These are phyloP conservation scores for Actenoides lindsayi DNA, from an alignment of 2,113 vertebrate species.

Conservation along the genomic window DNA sequence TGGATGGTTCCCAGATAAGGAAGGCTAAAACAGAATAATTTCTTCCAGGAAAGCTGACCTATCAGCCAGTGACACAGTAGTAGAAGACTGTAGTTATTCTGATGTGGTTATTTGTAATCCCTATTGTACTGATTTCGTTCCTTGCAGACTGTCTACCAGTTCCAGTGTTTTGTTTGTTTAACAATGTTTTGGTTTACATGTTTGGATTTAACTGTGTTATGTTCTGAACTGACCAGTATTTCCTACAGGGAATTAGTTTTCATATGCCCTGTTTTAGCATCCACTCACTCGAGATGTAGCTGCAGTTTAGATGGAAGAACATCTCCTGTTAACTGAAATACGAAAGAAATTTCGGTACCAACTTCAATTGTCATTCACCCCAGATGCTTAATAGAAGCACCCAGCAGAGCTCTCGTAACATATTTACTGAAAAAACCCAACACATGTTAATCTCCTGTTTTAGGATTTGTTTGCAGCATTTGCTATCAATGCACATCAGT, in stretches of 20 bases:
- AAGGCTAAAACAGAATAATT: not conserved
- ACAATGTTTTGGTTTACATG: not conserved
- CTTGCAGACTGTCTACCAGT: not conserved
- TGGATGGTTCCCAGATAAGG: not conserved
- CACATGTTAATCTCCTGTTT: slow-evolving; percentile 39
- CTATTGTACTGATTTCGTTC: not conserved
- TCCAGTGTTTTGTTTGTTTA: not conserved
- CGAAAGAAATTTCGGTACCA: not conserved
- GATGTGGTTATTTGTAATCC: not conserved
- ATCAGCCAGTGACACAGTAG: not conserved
- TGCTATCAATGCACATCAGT: not conserved
- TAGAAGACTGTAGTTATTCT: not conserved
- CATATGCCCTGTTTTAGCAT: not conserved
- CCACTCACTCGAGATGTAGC: not conserved
- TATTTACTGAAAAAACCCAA: slow-evolving; percentile 1
- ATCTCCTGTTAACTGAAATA: not conserved
- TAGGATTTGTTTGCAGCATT: slow-evolving; percentile 19
- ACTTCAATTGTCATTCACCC: not conserved
- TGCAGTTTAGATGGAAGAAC: not conserved
- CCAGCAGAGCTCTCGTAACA: not conserved
- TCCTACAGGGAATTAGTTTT: not conserved
- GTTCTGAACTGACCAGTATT: not conserved
- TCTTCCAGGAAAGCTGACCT: not conserved
- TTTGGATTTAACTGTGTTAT: not conserved
- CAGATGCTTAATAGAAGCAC: not conserved